Base-by-base conservation (phyloP, 2,797 vertebrate species). In the Sebastes elongatus region DNA sequence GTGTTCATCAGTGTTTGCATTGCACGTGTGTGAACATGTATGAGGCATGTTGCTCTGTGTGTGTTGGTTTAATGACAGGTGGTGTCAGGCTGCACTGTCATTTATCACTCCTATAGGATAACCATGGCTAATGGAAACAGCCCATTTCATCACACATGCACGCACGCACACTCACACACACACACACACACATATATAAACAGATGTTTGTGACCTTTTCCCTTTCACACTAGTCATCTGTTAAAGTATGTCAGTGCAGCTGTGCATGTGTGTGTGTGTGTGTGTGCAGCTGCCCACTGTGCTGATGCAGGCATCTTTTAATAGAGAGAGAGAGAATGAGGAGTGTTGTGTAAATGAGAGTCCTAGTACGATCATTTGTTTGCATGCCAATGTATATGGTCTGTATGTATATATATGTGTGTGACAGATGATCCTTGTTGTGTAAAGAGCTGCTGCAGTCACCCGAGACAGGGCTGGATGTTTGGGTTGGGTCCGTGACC, bases 191-290 rank as follows among this genome's bases (percentile, higher is more conserved):
- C 18, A 30, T 1, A 14, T 11, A 35, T 6, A 33, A 4, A 65
- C 38, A 11, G 6, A 74, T 59, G 61, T 28, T 71, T 69, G 14
- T 81, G 69, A 63, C 74, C 81, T 80, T 64, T 73, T 52, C 46
- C 59, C 67, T 63, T 73, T 68, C 10, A 80, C 42, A 60, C 61
- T 69, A 67, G 59, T 86, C 63, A 82, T 83, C 64, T 70, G 52
- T 66, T 78, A 11, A 65, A 65, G 60, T 68, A 22, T 82, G 42
- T 20, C 25, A 42, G 42, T 46, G 42, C 35, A 38, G 35, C 35
- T 20, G 18, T 49, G 23, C 42, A 42, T 33, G 22, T 42, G 38
- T 14, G 42, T 18, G 2, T 33, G 22, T 14, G 42, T 18, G 42
- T 64, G 68, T 33, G 22, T 11, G 30, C 28, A 32, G 27, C 52